Evolutionary conservation across 1,140 invertebrate species (phyloP).

Genomic region (Lasioglossum albipes): DNA sequence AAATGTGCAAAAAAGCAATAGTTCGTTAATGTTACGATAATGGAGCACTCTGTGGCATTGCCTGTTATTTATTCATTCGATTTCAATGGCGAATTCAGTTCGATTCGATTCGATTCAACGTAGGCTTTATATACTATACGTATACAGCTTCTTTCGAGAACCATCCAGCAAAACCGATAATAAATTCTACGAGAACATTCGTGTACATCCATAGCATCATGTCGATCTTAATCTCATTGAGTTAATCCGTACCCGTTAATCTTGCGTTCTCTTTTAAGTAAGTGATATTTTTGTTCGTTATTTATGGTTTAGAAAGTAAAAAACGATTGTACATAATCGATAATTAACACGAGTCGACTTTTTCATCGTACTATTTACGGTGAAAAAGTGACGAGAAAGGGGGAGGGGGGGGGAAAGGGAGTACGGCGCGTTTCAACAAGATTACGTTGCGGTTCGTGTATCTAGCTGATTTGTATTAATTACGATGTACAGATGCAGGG

Average conservation of each 20-base stretch:
- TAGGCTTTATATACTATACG: not conserved
- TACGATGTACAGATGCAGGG: slow-evolving; percentile 28
- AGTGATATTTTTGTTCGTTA: slow-evolving; percentile 22
- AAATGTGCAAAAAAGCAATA: slow-evolving; percentile 69
- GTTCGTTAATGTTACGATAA: slow-evolving; percentile 63
- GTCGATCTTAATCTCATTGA: slow-evolving; percentile 2
- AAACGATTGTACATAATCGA: slow-evolving; percentile 39
- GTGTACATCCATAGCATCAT: not conserved
- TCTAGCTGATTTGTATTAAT: slow-evolving; percentile 32
- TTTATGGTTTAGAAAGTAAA: slow-evolving; percentile 24
- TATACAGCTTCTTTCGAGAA: not conserved
- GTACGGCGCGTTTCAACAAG: slow-evolving; percentile 21
- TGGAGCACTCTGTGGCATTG: slow-evolving; percentile 70
- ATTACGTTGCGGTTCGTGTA: slow-evolving; percentile 35
- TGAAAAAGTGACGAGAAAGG: not conserved
- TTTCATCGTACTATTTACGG: slow-evolving; percentile 14
- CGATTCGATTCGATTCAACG: not conserved
- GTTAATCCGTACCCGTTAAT: not conserved
- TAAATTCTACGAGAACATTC: slow-evolving; percentile 12
- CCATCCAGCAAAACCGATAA: not conserved
- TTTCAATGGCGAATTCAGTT: not conserved
- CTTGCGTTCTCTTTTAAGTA: slow-evolving; percentile 12
- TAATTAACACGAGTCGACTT: not conserved
- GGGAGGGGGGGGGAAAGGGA: not conserved
- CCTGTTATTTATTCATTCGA: slow-evolving; percentile 58